phyloP scores from a whole-genome alignment of 2,113 vertebrate species.

The Gymnobelideus leadbeateri region DNA sequence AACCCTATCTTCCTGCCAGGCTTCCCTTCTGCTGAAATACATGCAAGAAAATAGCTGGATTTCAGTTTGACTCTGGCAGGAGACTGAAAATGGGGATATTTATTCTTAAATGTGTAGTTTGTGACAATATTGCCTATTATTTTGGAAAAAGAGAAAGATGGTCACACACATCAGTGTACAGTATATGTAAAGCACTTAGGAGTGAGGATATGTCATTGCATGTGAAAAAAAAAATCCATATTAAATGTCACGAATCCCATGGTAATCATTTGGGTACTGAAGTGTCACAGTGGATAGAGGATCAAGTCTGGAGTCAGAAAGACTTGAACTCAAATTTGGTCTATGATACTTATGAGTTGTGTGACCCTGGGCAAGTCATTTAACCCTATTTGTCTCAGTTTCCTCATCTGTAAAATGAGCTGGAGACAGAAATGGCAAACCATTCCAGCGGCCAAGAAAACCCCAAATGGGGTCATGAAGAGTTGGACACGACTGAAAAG shows the following conservation, averaged over 20 bases:
- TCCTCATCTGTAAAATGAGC: neutral
- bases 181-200: neutral
- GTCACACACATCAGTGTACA: neutral
- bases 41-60: neutral
- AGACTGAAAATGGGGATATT: neutral
- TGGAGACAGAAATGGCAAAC: neutral
- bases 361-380: neutral
- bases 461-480: neutral
- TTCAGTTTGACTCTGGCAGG: neutral
- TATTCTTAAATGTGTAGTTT: neutral
- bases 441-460: neutral
- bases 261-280: neutral
- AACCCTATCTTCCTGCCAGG: neutral
- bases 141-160: neutral
- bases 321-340: no score
- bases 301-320: neutral
- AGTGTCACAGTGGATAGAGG: neutral
- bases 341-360: neutral
- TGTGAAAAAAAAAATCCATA: neutral
- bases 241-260: neutral
- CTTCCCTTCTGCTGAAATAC: neutral
- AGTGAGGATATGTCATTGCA: neutral
- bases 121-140: neutral
- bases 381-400: neutral
- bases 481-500: neutral